Percentiles rank a stretch among this genome's conserved stretches.
Evolutionary conservation across 2,888 invertebrate genomes (phyloP).

Genomic region (Coelopa pilipes): DNA sequence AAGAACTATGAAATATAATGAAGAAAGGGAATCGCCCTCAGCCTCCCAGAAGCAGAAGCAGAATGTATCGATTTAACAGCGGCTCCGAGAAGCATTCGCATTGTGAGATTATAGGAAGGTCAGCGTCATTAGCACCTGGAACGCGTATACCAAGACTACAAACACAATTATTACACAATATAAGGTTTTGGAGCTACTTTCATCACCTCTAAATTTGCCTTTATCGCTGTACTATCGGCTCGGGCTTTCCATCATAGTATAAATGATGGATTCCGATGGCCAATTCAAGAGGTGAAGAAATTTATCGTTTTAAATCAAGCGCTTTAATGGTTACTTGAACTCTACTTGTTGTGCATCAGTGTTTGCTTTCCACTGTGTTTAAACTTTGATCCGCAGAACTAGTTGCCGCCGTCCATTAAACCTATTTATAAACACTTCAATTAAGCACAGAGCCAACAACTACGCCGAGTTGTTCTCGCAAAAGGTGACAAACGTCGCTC

Average conservation of each 20-base stretch:
- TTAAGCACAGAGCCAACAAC: not conserved
- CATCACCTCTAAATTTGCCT: too few species aligned
- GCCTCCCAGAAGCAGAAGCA: too few species aligned
- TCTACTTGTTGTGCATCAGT: not conserved
- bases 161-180: not conserved
- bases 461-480: not conserved
- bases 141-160: not conserved
- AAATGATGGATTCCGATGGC: not conserved
- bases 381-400: slow-evolving; percentile 3
- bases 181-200: too few species aligned
- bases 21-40: too few species aligned
- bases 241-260: not conserved
- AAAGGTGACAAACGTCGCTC: slow-evolving; percentile 31
- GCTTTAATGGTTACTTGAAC: not conserved
- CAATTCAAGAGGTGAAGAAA: not conserved
- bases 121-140: not conserved
- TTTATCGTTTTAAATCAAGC: too few species aligned
- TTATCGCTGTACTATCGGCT: too few species aligned
- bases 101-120: too few species aligned
- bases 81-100: too few species aligned
- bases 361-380: too few species aligned
- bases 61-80: too few species aligned
- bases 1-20: too few species aligned
- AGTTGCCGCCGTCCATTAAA: not conserved
- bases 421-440: slow-evolving; percentile 26